Evolutionary conservation across 2,113 vertebrate species (phyloP).

Genomic region (Mohoua ochrocephala): DNA sequence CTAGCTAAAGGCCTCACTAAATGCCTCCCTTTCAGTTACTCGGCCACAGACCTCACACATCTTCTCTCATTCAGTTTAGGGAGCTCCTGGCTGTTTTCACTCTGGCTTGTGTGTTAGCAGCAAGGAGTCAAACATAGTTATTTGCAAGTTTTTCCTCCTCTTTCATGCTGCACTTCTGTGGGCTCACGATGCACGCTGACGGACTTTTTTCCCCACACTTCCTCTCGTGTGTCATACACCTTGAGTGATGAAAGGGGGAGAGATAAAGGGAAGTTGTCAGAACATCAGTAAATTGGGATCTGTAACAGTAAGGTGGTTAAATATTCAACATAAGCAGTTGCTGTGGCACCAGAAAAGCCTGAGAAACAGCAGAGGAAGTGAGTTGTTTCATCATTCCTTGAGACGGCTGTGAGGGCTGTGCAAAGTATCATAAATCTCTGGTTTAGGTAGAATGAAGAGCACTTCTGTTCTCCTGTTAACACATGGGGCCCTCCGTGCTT

Average conservation of each 20-base stretch:
- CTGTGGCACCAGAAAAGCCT: not conserved
- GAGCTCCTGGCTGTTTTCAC: not conserved
- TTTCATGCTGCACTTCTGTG: not conserved
- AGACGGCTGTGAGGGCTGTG: not conserved
- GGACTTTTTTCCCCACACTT: not conserved
- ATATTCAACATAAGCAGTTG: not conserved
- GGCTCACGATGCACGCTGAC: not conserved
- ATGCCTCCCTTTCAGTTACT: not conserved
- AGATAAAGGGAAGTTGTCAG: not conserved
- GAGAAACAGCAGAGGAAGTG: not conserved
- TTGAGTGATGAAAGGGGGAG: not conserved
- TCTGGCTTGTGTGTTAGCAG: not conserved
- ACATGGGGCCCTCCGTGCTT: accelerated
- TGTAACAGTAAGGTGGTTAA: not conserved
- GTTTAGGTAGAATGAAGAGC: not conserved
- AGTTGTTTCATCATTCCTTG: not conserved
- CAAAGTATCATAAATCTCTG: not conserved
- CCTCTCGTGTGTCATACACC: not conserved
- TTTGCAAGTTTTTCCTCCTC: not conserved
- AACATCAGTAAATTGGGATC: not conserved
- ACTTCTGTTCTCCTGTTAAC: not conserved
- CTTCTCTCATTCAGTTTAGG: not conserved
- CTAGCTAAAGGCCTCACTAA: not conserved
- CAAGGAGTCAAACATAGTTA: not conserved
- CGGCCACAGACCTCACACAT: not conserved